These are phyloP conservation scores for Nannoperca obscura DNA, from an alignment of 2,797 vertebrate genomes.

Conservation along the genomic window DNA sequence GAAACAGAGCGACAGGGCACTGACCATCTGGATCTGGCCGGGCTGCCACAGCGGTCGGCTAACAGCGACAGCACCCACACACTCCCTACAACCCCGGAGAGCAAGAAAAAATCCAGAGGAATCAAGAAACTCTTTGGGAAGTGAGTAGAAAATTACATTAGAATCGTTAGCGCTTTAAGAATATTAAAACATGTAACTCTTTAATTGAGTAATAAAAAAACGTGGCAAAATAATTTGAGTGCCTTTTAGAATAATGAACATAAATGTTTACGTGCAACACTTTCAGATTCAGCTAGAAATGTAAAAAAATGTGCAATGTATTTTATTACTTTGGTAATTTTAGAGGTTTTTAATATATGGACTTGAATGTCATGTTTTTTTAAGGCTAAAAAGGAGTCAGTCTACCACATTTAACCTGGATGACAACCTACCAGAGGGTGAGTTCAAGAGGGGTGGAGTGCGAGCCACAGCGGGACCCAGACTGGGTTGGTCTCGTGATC, in stretches of 20 bases:
- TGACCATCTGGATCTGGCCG: constrained; percentile 93
- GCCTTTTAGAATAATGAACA: no score
- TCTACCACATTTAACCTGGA: constrained; percentile 96
- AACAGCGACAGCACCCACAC: constrained; percentile 87
- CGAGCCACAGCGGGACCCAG: constrained; percentile 95
- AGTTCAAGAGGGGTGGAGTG: constrained; percentile 97
- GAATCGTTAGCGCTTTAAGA: neutral
- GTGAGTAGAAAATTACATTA: constrained; percentile 79
- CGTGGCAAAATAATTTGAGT: neutral
- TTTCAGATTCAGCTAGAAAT: neutral
- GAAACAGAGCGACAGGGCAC: constrained; percentile 92
- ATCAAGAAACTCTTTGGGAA: constrained; percentile 97
- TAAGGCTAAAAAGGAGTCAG: constrained; percentile 94
- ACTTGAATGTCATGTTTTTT: neutral
- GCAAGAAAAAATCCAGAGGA: constrained; percentile 94
- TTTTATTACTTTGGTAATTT: neutral
- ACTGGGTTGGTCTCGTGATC: constrained; percentile 96
- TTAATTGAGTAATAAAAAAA: neutral
- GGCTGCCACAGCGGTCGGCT: constrained; percentile 85
- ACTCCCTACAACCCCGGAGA: constrained; percentile 90
- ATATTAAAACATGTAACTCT: neutral
- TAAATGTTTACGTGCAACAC: neutral
- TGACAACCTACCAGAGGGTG: constrained; percentile 91
- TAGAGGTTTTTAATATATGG: neutral
- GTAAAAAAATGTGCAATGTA: neutral